These are phyloP conservation scores for Crossocerus cetratus DNA, from an alignment of 2,888 invertebrate species.

Conservation along the genomic window DNA sequence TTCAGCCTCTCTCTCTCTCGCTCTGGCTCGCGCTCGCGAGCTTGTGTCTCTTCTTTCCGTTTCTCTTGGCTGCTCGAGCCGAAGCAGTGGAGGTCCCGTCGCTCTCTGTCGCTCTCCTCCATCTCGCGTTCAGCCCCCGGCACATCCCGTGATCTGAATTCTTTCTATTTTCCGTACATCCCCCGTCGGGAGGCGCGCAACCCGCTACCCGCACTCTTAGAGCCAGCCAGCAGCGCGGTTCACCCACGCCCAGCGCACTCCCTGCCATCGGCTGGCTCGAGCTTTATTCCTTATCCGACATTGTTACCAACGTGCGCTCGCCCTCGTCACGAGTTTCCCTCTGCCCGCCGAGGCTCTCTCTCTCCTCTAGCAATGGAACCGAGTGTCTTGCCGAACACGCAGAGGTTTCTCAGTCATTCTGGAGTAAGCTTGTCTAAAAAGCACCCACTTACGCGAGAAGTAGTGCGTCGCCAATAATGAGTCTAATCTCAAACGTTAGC, in stretches of 20 bases:
- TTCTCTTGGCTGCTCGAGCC: slow-evolving; percentile 5
- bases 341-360: slow-evolving; percentile 28
- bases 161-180: slow-evolving; percentile 71
- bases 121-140: slow-evolving; percentile 31
- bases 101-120: slow-evolving; percentile 40
- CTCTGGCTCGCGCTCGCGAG: slow-evolving; percentile 31
- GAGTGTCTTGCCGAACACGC: slow-evolving; percentile 41
- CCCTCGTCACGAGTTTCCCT: slow-evolving; percentile 42
- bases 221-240: slow-evolving; percentile 19
- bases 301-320: slow-evolving; percentile 71
- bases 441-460: too few relatives aligned
- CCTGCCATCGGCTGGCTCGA: slow-evolving; percentile 50
- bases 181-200: slow-evolving; percentile 55
- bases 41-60: neutral
- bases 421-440: too few relatives aligned
- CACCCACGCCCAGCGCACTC: slow-evolving; percentile 22
- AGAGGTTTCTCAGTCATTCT: slow-evolving; percentile 49
- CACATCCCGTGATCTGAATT: slow-evolving; percentile 74
- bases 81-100: slow-evolving; percentile 38
- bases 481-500: too few relatives aligned
- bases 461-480: too few relatives aligned
- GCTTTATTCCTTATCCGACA: slow-evolving; percentile 74
- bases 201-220: slow-evolving; percentile 39
- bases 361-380: slow-evolving; percentile 37
- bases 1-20: slow-evolving; percentile 48